Percentiles rank a stretch among this genome's conserved stretches.
phyloP scores from a whole-genome alignment of 2,888 invertebrate species.

The Beris morrisii region DNA sequence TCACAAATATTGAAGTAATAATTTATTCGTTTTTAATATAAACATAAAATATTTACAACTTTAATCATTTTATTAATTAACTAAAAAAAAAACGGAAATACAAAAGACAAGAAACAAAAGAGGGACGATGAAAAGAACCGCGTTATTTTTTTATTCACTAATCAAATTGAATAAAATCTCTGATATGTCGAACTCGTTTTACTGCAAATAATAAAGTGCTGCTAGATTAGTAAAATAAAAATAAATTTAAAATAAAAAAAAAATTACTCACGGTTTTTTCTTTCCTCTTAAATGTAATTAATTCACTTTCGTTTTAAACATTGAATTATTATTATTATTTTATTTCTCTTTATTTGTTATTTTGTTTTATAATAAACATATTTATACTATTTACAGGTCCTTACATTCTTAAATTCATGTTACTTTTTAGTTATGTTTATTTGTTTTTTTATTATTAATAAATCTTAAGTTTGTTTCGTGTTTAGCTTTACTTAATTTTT shows the following conservation, averaged over 20 bases:
- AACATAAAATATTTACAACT: too few species aligned
- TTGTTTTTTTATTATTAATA: constrained; percentile 10
- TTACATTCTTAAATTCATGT: constrained; percentile 10
- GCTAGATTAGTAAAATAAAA: background rate
- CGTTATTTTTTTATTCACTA: too few species aligned
- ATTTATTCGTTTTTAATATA: too few species aligned
- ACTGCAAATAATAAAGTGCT: too few species aligned
- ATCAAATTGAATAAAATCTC: too few species aligned
- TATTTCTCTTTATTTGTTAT: background rate
- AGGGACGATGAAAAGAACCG: too few species aligned
- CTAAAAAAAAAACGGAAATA: too few species aligned
- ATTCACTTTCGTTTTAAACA: constrained; percentile 23
- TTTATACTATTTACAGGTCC: constrained; percentile 28
- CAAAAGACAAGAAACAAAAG: too few species aligned
- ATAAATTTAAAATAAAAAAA: constrained; percentile 2
- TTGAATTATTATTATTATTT: constrained; percentile 6
- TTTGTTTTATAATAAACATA: constrained; percentile 23
- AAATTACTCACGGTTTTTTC: background rate
- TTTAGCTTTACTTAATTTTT: constrained; percentile 8
- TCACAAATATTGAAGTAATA: too few species aligned
- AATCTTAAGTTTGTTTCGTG: constrained; percentile 5
- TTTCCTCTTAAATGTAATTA: constrained; percentile 8
- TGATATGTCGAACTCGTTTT: too few species aligned
- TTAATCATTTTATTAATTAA: too few species aligned
- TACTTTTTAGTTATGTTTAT: background rate